Base-by-base conservation (phyloP, 2,888 invertebrate species). In the Busseola fusca region DNA sequence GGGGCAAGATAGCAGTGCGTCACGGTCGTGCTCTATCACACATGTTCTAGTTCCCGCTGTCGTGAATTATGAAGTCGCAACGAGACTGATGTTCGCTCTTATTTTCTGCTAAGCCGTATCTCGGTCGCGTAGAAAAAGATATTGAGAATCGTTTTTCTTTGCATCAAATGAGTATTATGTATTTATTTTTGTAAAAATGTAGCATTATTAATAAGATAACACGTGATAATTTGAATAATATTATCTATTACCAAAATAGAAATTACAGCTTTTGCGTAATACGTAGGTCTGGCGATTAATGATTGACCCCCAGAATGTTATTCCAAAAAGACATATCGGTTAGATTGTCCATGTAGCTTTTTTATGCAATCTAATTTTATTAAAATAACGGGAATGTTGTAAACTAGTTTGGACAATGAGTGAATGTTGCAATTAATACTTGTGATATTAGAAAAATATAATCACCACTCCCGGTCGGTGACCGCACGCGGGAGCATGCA, bases 401-500 rank as follows among this genome's bases (percentile, higher is more conserved):
- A 86, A 85, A 77, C 81, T 85, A 84, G 84, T 86, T 75, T 71
- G 87, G 92, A 91, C 89, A 89, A 88, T 89, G 84, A 87, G 88
- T 88, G 83, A 88, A 90, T 87, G 90, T 92, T 93, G 91, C 93
- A 93, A 93, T 92, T 89, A 88, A 90, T 90, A 87, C 88, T 93
- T 94, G 95, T 95, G 95, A 95, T 95, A 95, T 93, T 95, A 95
- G 94, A 85, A 83, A 89, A 88, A 86, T 88, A 87, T 90, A 84
- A 88, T 87, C 87, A 87, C 86, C 73, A 72, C 75, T 82, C 84
- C 82, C 76, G 78, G 82, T 83, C 69, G 71, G 77, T 62, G 82
- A 64, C 76, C 76, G 72, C 82, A 78, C 72, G 81, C 72, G 84
- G 84, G 84, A 83, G 87, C 76, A 90, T 91, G 93, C 95, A 95